These are phyloP conservation scores for Rhagophthalmus giganteus DNA, from an alignment of 2,888 invertebrate species.

Conservation along the genomic window DNA sequence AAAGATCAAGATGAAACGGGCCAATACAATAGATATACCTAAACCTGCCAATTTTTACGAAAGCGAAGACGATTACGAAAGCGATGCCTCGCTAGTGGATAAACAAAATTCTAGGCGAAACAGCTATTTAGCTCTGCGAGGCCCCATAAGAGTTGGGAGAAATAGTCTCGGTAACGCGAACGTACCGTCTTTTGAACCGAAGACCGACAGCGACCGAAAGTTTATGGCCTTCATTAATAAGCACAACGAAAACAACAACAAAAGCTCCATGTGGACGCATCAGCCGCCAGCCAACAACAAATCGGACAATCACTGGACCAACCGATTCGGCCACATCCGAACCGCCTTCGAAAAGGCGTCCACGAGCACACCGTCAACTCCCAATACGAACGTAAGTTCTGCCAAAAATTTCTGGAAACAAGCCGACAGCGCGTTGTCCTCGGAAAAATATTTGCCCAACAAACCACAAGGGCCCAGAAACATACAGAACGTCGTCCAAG, in stretches of 20 bases:
- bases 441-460: constrained; percentile 49
- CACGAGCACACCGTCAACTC: constrained; percentile 44
- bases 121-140: constrained; percentile 58
- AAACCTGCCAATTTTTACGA: constrained; percentile 62
- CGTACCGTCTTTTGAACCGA: constrained; percentile 73
- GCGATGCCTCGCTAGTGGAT: constrained; percentile 47
- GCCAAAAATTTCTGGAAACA: constrained; percentile 67
- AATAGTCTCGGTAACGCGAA: constrained; percentile 50
- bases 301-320: constrained; percentile 69
- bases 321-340: constrained; percentile 80
- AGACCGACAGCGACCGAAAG: constrained; percentile 83
- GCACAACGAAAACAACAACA: constrained; percentile 60
- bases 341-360: constrained; percentile 73
- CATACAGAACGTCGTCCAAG: too few relatives aligned
- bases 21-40: constrained; percentile 87
- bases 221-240: constrained; percentile 82
- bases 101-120: constrained; percentile 47
- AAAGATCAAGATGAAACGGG: constrained; percentile 80
- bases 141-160: constrained; percentile 62
- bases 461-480: constrained; percentile 45
- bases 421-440: constrained; percentile 58
- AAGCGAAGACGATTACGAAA: constrained; percentile 58
- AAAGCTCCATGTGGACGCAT: constrained; percentile 25
- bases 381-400: constrained; percentile 56
- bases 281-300: constrained; percentile 3